These are phyloP conservation scores for Neopipo cinnamomea DNA, from an alignment of 2,113 vertebrate genomes.

Conservation along the genomic window DNA sequence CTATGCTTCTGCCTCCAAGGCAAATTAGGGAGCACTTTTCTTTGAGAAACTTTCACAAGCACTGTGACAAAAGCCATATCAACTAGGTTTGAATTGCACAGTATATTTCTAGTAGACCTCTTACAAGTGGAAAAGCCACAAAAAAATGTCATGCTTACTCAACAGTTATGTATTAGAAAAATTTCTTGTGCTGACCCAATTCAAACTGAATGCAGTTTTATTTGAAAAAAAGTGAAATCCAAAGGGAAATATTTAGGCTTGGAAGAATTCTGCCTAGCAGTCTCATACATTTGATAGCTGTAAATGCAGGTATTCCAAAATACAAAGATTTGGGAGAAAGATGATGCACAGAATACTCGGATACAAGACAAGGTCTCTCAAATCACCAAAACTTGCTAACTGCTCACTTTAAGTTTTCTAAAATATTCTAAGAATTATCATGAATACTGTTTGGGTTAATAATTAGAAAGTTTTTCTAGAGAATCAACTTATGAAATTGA, in stretches of 20 bases:
- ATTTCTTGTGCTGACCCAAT: background rate
- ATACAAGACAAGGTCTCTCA: background rate
- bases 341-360: background rate
- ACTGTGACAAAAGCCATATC: background rate
- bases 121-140: background rate
- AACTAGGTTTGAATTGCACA: background rate
- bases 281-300: background rate
- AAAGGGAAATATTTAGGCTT: background rate
- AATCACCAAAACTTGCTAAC: background rate
- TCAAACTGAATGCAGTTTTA: background rate
- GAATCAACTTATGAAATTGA: background rate
- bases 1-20: background rate
- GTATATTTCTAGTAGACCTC: background rate
- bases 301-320: background rate
- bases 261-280: background rate
- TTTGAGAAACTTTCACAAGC: background rate
- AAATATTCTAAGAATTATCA: background rate
- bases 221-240: background rate
- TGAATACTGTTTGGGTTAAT: background rate
- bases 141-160: background rate
- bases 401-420: background rate
- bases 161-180: background rate
- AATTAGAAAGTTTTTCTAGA: background rate
- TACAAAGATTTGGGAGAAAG: background rate
- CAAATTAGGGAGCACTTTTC: background rate